Conservation (phyloP, 2,113 vertebrate genomes). For the Zosterops pallidus region DNA sequence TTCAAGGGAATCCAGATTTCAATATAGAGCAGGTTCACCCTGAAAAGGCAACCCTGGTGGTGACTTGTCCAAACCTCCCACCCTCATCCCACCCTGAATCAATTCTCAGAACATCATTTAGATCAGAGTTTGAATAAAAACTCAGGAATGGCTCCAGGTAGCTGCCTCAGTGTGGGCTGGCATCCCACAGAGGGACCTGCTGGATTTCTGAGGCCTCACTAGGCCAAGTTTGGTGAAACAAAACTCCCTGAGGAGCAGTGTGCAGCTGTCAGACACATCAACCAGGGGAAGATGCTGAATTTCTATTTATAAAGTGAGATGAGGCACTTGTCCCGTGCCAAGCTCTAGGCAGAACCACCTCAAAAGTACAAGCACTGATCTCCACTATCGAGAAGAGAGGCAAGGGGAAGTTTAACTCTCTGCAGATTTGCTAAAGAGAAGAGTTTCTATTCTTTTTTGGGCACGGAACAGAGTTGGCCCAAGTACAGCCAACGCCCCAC, state of each 20-base stretch:
- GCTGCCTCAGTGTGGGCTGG: not conserved
- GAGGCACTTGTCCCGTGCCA: not conserved
- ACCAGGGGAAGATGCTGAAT: not conserved
- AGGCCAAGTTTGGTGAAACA: not conserved
- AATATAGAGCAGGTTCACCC: not conserved
- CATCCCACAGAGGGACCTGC: not conserved
- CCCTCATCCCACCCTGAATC: not conserved
- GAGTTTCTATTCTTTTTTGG: not conserved
- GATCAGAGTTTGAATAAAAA: not conserved
- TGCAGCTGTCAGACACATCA: not conserved
- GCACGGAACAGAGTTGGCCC: not conserved
- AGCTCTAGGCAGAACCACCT: not conserved
- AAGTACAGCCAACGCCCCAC: not conserved
- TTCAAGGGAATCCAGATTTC: not conserved
- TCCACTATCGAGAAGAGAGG: not conserved
- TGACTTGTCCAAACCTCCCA: not conserved
- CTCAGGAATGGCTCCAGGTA: not conserved
- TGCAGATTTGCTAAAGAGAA: not conserved
- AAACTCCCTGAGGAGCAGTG: not conserved
- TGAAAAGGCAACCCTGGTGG: not conserved
- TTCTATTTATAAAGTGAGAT: not conserved
- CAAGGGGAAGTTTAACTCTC: not conserved
- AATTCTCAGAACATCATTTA: not conserved
- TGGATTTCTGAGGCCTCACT: not conserved
- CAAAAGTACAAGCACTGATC: not conserved